Conservation (phyloP, 1,140 invertebrate genomes). For the Ladona fulva region DNA sequence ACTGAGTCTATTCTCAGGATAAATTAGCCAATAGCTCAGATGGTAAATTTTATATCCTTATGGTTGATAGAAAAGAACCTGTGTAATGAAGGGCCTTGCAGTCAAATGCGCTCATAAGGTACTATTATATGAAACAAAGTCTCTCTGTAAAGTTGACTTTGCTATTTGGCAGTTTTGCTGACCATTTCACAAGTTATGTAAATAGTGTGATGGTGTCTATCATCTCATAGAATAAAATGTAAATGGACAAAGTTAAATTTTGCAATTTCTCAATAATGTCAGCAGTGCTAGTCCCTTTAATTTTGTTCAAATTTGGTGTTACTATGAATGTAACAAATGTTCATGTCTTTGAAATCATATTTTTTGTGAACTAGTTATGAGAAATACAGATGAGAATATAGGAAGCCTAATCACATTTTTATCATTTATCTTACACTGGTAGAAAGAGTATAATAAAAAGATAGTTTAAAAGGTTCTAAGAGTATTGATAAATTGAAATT, state of each 20-base stretch:
- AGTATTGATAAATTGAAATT: not conserved
- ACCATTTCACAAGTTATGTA: conserved; percentile 10
- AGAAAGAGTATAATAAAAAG: not conserved
- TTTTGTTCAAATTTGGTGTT: not conserved
- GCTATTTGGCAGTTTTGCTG: not conserved
- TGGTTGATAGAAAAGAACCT: not conserved
- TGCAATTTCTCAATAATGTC: conserved; percentile 2
- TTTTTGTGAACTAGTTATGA: conserved; percentile 3
- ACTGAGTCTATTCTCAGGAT: conserved; percentile 4
- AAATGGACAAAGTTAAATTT: conserved; percentile 3
- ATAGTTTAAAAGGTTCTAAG: not conserved
- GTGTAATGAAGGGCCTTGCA: not conserved
- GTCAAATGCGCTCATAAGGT: not conserved
- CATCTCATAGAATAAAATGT: conserved; percentile 3
- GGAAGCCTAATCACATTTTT: not conserved
- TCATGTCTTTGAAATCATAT: not conserved
- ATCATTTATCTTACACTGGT: not conserved
- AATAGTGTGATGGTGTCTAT: conserved; percentile 9
- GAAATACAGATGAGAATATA: not conserved
- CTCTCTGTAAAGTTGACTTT: conserved; percentile 1
- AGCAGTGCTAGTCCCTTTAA: not conserved
- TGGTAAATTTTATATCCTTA: conserved; percentile 4
- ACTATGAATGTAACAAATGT: not conserved
- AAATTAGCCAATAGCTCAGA: conserved; percentile 1
- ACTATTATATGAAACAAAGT: not conserved